Conservation (phyloP, 2,113 vertebrate genomes). For the Megalops atlanticus region DNA sequence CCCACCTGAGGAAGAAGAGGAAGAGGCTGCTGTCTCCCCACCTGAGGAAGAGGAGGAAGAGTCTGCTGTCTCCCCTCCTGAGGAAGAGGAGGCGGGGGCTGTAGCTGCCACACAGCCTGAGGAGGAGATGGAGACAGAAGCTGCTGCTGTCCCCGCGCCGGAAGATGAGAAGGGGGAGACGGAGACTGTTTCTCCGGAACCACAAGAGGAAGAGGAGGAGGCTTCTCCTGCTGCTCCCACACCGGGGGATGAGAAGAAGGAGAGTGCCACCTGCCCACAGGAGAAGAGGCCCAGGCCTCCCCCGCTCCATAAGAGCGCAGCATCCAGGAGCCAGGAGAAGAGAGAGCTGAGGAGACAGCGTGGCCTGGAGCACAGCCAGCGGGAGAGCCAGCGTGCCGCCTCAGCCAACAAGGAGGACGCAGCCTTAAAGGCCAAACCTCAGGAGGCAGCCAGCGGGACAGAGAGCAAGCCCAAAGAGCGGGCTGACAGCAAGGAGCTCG, state of each 20-base stretch:
- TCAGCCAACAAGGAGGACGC: slow-evolving; percentile 56
- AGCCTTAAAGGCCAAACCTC: slow-evolving; percentile 50
- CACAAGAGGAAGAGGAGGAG: slow-evolving; percentile 19
- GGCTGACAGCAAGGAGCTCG: slow-evolving; percentile 66
- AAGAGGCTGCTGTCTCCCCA: slow-evolving; percentile 7
- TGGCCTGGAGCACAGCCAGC: slow-evolving; percentile 87
- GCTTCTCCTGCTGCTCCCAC: not conserved
- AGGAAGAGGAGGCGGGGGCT: slow-evolving; percentile 26
- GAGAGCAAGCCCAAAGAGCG: slow-evolving; percentile 50
- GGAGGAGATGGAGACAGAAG: slow-evolving; percentile 41
- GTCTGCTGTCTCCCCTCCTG: too few species aligned
- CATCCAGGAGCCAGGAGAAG: slow-evolving; percentile 79
- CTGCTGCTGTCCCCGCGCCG: slow-evolving; percentile 60
- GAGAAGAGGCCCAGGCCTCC: slow-evolving; percentile 35
- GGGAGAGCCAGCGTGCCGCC: slow-evolving; percentile 79
- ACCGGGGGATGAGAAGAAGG: slow-evolving; percentile 10
- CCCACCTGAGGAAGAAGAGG: too few species aligned
- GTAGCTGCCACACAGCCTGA: not conserved
- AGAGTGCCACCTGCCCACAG: slow-evolving; percentile 18
- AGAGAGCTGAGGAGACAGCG: slow-evolving; percentile 83
- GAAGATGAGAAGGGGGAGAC: slow-evolving; percentile 35
- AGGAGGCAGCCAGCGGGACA: slow-evolving; percentile 40
- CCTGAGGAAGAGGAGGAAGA: slow-evolving; percentile 36
- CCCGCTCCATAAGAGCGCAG: slow-evolving; percentile 32
- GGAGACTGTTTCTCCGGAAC: slow-evolving; percentile 25